Conservation (phyloP, 2,797 vertebrate species). For the Cheracebus regulus region DNA sequence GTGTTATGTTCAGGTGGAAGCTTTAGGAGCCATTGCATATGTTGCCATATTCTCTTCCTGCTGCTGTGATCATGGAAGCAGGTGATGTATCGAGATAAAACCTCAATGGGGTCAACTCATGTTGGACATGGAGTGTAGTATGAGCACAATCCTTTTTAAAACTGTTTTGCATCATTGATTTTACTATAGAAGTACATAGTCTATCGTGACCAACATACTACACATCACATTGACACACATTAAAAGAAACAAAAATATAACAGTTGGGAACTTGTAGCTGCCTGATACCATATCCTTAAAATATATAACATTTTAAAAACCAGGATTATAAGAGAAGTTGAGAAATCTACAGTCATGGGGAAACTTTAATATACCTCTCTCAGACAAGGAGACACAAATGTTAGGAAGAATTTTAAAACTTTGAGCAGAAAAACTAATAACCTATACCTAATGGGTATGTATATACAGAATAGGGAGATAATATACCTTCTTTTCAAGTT, state of each 20-base stretch:
- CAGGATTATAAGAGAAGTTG: not conserved
- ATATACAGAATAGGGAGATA: not conserved
- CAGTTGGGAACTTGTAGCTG: not conserved
- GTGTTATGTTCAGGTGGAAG: not conserved
- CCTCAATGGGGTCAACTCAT: not conserved
- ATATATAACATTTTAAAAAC: not conserved
- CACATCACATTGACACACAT: not conserved
- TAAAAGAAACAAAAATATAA: not conserved
- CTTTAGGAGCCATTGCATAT: not conserved
- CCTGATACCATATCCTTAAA: not conserved
- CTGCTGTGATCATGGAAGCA: not conserved
- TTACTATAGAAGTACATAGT: not conserved
- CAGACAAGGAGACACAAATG: not conserved
- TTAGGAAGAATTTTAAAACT: constrained; percentile 21
- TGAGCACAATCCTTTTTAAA: not conserved
- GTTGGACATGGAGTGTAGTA: not conserved
- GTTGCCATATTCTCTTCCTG: not conserved
- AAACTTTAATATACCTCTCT: not conserved
- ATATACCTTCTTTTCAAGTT: not conserved
- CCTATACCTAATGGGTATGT: not conserved
- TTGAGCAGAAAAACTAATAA: constrained; percentile 24
- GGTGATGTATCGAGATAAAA: not conserved
- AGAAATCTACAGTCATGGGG: not conserved
- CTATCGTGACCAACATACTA: not conserved
- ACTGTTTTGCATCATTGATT: not conserved